Conservation (phyloP, 2,113 vertebrate genomes). For the Ascaphus truei region DNA sequence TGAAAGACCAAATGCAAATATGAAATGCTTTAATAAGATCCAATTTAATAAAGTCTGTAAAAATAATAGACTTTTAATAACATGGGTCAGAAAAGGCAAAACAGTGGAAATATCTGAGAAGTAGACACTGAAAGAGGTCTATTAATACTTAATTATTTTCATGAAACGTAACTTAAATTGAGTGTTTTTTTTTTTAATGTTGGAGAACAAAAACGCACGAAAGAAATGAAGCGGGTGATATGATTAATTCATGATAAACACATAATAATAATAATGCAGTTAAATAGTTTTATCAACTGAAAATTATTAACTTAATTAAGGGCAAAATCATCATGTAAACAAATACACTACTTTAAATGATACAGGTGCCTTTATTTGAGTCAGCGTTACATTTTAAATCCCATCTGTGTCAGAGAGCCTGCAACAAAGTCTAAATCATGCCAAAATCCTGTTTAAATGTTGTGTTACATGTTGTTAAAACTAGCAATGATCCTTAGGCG, state of each 20-base stretch:
- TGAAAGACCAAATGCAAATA: conserved; percentile 99
- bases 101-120: conserved; percentile 75
- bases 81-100: conserved; percentile 82
- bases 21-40: conserved; percentile 97
- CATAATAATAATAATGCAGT: neutral
- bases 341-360: neutral
- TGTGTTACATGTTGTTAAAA: too few species aligned
- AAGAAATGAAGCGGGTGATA: neutral
- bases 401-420: too few species aligned
- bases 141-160: conserved; percentile 85
- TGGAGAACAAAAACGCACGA: conserved; percentile 2
- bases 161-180: conserved; percentile 80
- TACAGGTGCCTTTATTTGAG: too few species aligned
- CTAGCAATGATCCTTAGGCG: too few species aligned
- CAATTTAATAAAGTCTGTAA: conserved; percentile 99
- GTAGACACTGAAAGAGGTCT: conserved; percentile 74
- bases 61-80: conserved; percentile 87
- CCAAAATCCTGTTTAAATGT: too few species aligned
- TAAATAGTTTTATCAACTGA: neutral
- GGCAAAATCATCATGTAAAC: neutral
- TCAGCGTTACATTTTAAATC: too few species aligned
- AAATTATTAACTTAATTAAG: neutral
- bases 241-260: conserved; percentile 23
- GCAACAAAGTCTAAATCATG: too few species aligned
- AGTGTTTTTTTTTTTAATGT: conserved; percentile 62